Evolutionary conservation across 2,888 invertebrate genomes (phyloP).

Genomic region (Carabus problematicus): DNA sequence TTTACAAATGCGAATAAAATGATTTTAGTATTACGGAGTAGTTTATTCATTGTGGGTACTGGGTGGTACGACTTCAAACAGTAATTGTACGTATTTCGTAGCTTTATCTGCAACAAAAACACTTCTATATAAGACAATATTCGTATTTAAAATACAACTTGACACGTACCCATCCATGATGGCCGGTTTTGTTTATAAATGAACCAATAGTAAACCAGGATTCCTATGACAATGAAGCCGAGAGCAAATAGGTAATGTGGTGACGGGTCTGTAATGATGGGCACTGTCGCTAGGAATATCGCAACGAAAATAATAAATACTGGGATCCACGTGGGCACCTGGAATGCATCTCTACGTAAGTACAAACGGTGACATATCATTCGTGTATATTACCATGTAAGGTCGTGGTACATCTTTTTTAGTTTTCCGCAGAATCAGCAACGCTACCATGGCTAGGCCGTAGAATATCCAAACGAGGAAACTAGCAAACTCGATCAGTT

Average conservation of each 20-base stretch:
- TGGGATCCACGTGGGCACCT: slow-evolving; percentile 76
- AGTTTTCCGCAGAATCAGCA: slow-evolving; percentile 75
- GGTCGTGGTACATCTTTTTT: slow-evolving; percentile 73
- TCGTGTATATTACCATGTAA: slow-evolving; percentile 64
- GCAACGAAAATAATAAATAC: slow-evolving; percentile 74
- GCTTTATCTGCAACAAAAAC: slow-evolving; percentile 66
- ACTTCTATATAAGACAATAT: slow-evolving; percentile 25
- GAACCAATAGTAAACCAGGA: slow-evolving; percentile 75
- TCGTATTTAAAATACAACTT: too few species aligned
- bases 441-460: slow-evolving; percentile 80
- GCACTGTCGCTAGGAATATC: slow-evolving; percentile 75
- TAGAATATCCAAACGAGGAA: slow-evolving; percentile 90
- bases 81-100: slow-evolving; percentile 69
- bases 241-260: slow-evolving; percentile 79
- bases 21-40: too few species aligned
- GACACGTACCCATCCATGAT: slow-evolving; percentile 64
- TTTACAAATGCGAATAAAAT: too few species aligned
- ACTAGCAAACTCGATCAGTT: slow-evolving; percentile 84
- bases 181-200: slow-evolving; percentile 75
- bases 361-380: slow-evolving; percentile 7
- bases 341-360: slow-evolving; percentile 28
- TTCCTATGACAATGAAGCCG: slow-evolving; percentile 73
- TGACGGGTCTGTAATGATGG: slow-evolving; percentile 78
- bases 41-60: slow-evolving; percentile 46
- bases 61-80: slow-evolving; percentile 74